Conservation (phyloP, 2,888 invertebrate genomes). For the Anoncus sp. region DNA sequence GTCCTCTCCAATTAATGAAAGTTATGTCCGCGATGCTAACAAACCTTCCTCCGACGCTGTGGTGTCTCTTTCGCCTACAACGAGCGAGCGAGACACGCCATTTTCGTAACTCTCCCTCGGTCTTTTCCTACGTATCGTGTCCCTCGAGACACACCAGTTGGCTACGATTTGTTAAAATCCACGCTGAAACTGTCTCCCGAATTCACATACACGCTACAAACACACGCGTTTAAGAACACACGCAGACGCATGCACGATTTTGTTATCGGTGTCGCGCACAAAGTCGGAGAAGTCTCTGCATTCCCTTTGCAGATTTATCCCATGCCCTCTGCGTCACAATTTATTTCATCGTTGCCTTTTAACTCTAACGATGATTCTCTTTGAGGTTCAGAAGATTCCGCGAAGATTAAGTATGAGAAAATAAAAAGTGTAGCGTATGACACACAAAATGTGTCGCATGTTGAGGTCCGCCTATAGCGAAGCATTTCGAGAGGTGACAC, state of each 20-base stretch:
- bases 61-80: constrained; percentile 36
- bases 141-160: constrained; percentile 51
- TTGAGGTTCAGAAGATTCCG: not conserved
- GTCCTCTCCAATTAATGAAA: constrained; percentile 80
- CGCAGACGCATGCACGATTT: not conserved
- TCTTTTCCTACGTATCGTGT: constrained; percentile 12
- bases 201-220: constrained; percentile 6
- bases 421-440: not conserved
- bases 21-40: constrained; percentile 78
- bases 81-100: not conserved
- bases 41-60: constrained; percentile 73
- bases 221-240: not conserved
- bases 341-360: constrained; percentile 5
- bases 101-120: constrained; percentile 25
- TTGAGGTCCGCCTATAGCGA: too few relatives aligned
- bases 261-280: constrained; percentile 1
- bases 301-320: constrained; percentile 2
- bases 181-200: constrained; percentile 29
- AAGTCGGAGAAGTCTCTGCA: not conserved
- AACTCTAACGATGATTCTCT: constrained; percentile 23
- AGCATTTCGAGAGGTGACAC: too few relatives aligned
- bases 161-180: constrained; percentile 62
- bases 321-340: not conserved
- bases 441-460: not conserved
- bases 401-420: not conserved